Percentiles rank a stretch among this genome's conserved stretches.
phyloP scores from a whole-genome alignment of 2,113 vertebrate species.

The Micromys minutus region DNA sequence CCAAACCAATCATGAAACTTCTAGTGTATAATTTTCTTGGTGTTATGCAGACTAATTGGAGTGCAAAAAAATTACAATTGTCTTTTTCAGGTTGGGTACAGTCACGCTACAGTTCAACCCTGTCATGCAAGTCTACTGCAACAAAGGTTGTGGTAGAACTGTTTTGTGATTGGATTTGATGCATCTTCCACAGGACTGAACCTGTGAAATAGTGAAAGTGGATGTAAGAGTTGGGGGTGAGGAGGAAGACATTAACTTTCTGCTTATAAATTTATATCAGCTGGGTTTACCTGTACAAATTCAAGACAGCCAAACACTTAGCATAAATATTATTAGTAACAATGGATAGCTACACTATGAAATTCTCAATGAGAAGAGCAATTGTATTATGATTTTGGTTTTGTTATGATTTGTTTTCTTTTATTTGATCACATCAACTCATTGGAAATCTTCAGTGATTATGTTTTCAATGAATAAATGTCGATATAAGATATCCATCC shows the following conservation, averaged over 20 bases:
- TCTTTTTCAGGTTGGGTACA: background rate
- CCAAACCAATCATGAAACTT: background rate
- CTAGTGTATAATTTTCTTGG: background rate
- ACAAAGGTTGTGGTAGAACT: too few species aligned
- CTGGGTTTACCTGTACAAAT: background rate
- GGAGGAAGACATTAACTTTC: background rate
- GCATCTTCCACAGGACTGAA: background rate
- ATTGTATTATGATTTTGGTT: too few species aligned
- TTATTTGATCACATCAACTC: background rate
- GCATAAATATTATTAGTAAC: background rate
- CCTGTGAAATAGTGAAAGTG: background rate
- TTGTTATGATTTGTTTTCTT: background rate
- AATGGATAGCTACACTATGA: too few species aligned
- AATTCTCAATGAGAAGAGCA: too few species aligned
- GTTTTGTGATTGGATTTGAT: background rate
- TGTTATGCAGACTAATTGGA: background rate
- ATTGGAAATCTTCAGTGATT: background rate
- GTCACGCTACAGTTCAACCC: too few species aligned
- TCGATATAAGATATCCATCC: background rate
- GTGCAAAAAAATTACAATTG: background rate
- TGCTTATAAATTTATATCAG: background rate
- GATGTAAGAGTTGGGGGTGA: background rate
- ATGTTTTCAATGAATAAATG: constrained; percentile 34
- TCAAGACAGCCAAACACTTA: background rate
- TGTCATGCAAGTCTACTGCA: too few species aligned